Base-by-base conservation (phyloP, 92 coral and sea anemone genomes). In the Virgularia gustaviana region DNA sequence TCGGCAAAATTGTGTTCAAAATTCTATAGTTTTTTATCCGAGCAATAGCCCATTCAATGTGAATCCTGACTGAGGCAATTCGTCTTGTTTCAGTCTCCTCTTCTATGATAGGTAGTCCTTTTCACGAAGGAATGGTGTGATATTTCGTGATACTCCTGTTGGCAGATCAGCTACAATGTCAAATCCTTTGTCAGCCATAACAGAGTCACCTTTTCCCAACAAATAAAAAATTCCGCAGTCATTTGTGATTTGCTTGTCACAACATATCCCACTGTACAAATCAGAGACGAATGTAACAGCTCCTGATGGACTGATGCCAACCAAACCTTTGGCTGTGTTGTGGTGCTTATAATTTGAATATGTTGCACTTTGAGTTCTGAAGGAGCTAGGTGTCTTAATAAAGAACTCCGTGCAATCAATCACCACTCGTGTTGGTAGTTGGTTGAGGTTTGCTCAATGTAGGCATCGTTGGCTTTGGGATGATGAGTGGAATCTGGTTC, bases 241-340 rank as follows among this genome's bases (percentile, higher is more conserved):
- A 6, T 52, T 49, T 25, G 76, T 70, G 25, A 70, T 70, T 67
- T 67, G 29, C 29, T 70, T 70, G 76, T 70, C 76, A 57, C 78
- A 55, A 12, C 18, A 9, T 54, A 54, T 37, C 23, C 53, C 54
- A 5, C 70, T 60, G 58, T 87, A 83, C 3, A 80, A 70, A 63
- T 87, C 91, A 41, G 86, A 80, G 31, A 88, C 85, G 81, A 84
- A 84, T 12, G 86, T 45, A 10, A 83, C 70, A 43, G 85, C 72
- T 47, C 78, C 88, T 43, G 79, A 65, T 37, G 94, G 86, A 43
- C 79, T 56, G 12, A 88, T 72, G 34, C 86, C 88, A 72, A 88
- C 63, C 30, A 84, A 66, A 12, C 70, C 90, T 78, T 86, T 77
- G 10, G 83, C 82, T 32, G 82, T 86, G 70, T 82, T 82, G 52